A percentile compares a stretch with the other conserved stretches of the same genome.
These are phyloP conservation scores for Remorina albescens DNA, from an alignment of 2,797 vertebrate species.

Conservation along the genomic window DNA sequence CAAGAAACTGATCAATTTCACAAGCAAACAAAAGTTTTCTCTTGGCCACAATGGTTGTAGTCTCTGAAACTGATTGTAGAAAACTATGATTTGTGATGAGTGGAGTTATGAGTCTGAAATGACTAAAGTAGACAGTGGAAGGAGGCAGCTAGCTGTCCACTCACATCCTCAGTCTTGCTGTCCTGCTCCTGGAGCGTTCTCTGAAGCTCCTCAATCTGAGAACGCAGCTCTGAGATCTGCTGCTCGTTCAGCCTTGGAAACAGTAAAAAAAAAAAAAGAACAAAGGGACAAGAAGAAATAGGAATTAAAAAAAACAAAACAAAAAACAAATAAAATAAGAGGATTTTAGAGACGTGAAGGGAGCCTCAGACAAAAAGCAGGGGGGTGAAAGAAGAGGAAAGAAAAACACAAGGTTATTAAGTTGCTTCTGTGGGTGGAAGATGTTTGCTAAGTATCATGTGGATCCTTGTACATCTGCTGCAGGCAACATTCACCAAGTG, in stretches of 20 bases:
- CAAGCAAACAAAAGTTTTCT: background rate
- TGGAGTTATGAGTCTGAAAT: background rate
- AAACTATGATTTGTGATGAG: background rate
- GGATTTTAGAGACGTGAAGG: background rate
- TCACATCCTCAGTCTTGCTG: constrained; percentile 90
- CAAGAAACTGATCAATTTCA: background rate
- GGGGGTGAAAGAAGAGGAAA: background rate
- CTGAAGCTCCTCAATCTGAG: constrained; percentile 91
- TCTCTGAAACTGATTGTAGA: constrained; percentile 10
- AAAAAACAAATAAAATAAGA: constrained; percentile 10
- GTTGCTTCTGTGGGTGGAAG: constrained; percentile 42
- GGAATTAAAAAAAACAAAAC: background rate
- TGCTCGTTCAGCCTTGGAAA: constrained; percentile 87
- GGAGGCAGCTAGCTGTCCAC: constrained; percentile 60
- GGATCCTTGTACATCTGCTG: constrained; percentile 48
- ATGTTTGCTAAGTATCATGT: constrained; percentile 45
- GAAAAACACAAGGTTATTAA: constrained; percentile 28
- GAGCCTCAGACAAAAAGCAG: constrained; percentile 4
- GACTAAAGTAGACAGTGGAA: background rate
- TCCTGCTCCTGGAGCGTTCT: constrained; percentile 89
- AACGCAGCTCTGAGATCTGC: constrained; percentile 87
- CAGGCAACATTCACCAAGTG: constrained; percentile 28
- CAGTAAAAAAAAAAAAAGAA: background rate
- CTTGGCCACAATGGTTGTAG: constrained; percentile 1
- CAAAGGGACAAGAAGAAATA: background rate